Base-by-base conservation (phyloP, 2,797 vertebrate species). In the Eulemur mongoz region DNA sequence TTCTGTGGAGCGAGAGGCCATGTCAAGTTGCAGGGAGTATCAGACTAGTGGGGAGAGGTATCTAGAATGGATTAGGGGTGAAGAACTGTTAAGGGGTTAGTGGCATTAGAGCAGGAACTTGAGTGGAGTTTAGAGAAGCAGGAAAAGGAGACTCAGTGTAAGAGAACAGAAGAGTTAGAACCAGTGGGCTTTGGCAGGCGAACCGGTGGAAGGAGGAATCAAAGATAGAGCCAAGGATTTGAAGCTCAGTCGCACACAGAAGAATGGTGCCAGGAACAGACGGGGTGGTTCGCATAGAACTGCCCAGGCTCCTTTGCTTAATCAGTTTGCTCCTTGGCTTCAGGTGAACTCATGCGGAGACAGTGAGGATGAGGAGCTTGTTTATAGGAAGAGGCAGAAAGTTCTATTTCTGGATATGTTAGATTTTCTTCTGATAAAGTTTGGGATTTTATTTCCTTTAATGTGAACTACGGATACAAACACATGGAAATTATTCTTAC, bases 401-500 rank as follows among this genome's bases (percentile, higher is more conserved):
- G 17, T 13, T 79, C 35, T 78, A 0, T 79, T 70, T 72, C 50
- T 52, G 8, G 12, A 40, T 75, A 52, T 40, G 15, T 80, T 94
- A 83, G 80, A 43, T 92, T 93, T 85, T 86, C 50, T 93, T 93
- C 76, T 93, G 35, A n/a, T 69, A 61, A 92, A 92, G 25, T 27
- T 48, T 89, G 25, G 7, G 22, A 18, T 93, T 96, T 96, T 93
- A 65, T 76, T 78, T 97, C 40, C 20, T 70, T 88, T 80, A 32
- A 32, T 79, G 22, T 91, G 79, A 96, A 63, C 65, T 43, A 25
- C 69, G 43, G 63, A 92, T 87, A 32, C 30, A 82, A 69, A 94
- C n/a, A 76, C 40, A 72, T 94, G 80, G 52, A 91, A 90, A 95
- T 95, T 93, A 94, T 78, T 87, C 87, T 93, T 88, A 59, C 63